These are phyloP conservation scores for Gerris lacustris DNA, from an alignment of 2,888 invertebrate species.

Conservation along the genomic window DNA sequence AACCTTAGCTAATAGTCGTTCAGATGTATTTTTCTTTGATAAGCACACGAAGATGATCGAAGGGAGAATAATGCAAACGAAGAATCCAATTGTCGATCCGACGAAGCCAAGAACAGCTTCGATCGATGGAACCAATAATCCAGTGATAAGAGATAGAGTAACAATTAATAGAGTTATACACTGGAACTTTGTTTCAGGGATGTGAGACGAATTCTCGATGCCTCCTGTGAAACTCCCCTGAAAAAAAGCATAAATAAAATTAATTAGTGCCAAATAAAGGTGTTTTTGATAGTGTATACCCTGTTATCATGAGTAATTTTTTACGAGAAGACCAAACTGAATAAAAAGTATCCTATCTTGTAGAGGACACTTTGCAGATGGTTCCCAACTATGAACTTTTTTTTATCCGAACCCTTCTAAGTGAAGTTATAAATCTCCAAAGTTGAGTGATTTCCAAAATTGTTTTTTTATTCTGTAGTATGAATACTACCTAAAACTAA, in stretches of 20 bases:
- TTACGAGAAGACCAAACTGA: too few relatives aligned
- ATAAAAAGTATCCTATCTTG: too few relatives aligned
- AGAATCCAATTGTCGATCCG: slow-evolving; percentile 88
- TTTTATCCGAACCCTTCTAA: too few relatives aligned
- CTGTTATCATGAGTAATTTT: too few relatives aligned
- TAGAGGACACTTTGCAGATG: too few relatives aligned
- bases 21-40: slow-evolving; percentile 71
- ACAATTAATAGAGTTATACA: slow-evolving; percentile 71
- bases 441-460: too few relatives aligned
- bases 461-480: too few relatives aligned
- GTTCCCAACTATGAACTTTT: too few relatives aligned
- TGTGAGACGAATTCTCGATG: slow-evolving; percentile 41
- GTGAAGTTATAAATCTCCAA: too few relatives aligned
- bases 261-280: too few relatives aligned
- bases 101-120: slow-evolving; percentile 87
- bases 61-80: slow-evolving; percentile 86
- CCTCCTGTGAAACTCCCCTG: slow-evolving; percentile 10
- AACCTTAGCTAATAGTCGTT: slow-evolving; percentile 70
- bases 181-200: slow-evolving; percentile 73
- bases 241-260: slow-evolving; percentile 9
- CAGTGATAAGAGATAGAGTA: slow-evolving; percentile 58
- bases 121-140: slow-evolving; percentile 81
- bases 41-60: slow-evolving; percentile 77
- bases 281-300: too few relatives aligned
- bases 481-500: too few relatives aligned